phyloP scores from a whole-genome alignment of 2,797 vertebrate species.

The Lepilemur ruficaudatus region DNA sequence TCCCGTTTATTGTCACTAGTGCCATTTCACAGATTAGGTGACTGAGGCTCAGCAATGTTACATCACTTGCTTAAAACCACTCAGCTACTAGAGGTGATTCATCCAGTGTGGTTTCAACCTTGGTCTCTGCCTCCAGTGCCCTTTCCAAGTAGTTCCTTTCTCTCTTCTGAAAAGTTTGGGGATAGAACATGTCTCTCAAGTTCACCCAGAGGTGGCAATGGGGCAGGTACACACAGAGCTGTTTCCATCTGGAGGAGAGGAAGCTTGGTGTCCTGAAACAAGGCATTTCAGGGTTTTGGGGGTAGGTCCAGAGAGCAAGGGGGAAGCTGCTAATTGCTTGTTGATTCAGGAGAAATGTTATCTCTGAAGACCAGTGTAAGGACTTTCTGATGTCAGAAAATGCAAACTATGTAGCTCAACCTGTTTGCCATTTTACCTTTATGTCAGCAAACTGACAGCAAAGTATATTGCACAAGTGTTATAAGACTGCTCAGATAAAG shows the following conservation, averaged over 20 bases:
- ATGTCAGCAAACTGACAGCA: not conserved
- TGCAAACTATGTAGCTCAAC: not conserved
- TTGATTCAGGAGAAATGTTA: not conserved
- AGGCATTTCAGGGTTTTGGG: not conserved
- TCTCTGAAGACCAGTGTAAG: not conserved
- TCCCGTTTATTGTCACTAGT: not conserved
- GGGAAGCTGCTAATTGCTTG: not conserved
- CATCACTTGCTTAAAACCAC: not conserved
- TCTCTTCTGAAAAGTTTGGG: not conserved
- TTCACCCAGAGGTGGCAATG: not conserved
- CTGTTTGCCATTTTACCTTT: not conserved
- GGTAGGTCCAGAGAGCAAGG: not conserved
- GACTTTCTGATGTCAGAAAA: constrained; percentile 26
- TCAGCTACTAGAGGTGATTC: not conserved
- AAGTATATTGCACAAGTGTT: not conserved
- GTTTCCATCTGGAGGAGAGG: not conserved
- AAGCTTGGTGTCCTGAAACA: rapidly evolving
- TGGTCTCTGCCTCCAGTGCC: not conserved
- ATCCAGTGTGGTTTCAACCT: not conserved
- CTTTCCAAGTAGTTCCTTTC: rapidly evolving
- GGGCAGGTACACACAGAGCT: rapidly evolving
- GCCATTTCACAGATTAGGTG: not conserved
- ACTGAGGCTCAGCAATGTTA: not conserved
- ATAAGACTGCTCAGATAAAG: not conserved
- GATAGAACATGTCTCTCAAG: not conserved